A percentile compares a stretch with the other conserved stretches of the same genome.
Conservation (phyloP, 1,140 invertebrate genomes). For the Homalodisca vitripennis region DNA sequence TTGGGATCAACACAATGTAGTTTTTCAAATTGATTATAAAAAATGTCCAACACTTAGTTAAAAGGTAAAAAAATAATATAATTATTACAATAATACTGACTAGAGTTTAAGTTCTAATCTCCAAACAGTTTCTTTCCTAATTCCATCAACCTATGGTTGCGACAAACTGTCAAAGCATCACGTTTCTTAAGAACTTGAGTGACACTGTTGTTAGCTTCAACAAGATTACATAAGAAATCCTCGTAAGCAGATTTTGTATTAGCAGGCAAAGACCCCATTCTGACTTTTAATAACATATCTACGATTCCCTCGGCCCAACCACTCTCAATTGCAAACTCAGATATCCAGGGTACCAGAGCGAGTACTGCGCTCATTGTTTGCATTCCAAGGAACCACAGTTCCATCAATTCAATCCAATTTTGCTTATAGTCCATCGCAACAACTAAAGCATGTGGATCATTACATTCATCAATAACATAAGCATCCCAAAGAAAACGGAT, state of each 20-base stretch:
- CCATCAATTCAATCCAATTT: conserved; percentile 84
- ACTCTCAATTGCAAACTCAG: conserved; percentile 86
- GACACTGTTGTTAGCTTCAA: conserved; percentile 74
- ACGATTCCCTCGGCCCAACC: conserved; percentile 90
- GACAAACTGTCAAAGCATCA: conserved; percentile 76
- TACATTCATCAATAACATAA: conserved; percentile 83
- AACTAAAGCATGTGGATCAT: conserved; percentile 74
- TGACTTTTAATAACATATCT: conserved; percentile 74
- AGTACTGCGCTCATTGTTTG: conserved; percentile 83
- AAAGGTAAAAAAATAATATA: neutral
- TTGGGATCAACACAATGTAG: too few species aligned
- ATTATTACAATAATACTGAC: too few species aligned
- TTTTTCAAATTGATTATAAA: too few species aligned
- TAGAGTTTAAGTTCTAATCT: too few species aligned
- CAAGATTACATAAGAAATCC: conserved; percentile 81
- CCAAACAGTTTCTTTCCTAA: conserved; percentile 81
- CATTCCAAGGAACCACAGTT: conserved; percentile 92
- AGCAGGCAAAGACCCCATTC: conserved; percentile 72
- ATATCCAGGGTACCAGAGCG: conserved; percentile 80
- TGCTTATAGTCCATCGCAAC: conserved; percentile 84
- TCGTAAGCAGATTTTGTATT: conserved; percentile 88
- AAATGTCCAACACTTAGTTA: too few species aligned
- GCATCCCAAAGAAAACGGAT: conserved; percentile 92
- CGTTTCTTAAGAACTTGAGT: conserved; percentile 77
- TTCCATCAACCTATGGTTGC: conserved; percentile 85